Evolutionary conservation across 2,113 vertebrate genomes (phyloP), one percentile per base, ranked within the genome.

Genomic region (Emydocephalus ijimae): DNA sequence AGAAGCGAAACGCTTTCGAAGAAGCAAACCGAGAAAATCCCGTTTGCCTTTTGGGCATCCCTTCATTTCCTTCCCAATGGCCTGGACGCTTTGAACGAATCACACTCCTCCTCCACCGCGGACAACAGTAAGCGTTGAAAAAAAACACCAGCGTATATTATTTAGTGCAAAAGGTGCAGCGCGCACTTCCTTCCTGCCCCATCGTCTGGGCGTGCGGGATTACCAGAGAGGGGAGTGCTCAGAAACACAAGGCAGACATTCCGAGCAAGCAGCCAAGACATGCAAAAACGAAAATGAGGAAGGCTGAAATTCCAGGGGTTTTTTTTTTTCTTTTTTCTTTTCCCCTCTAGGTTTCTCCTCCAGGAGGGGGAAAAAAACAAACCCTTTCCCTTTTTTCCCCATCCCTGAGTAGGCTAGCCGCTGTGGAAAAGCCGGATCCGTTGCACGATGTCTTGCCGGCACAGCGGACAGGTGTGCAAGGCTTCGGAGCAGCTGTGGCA

Each of bases 391-490:
- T 29, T 24, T 34, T 52, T 12, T 12, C 11, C 18, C 11, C 12
- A 18, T 15, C 48, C n/a, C 50, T 21, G 1, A 0, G 55, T 0
- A 2, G 26, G 50, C 95, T 97, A 98, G 11, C 95, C 0, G 59
- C 97, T 97, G 56, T 96, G 97, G 97, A 98, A 99, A 96, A 99
- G 97, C 85, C 98, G 98, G 54, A 99, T 91, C 45, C 97, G 97
- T 96, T 99, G 99, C 0, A 96, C 9, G 85, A 99, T 97, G 90
- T 94, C 95, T 94, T 94, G 94, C 85, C 99, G 99, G 97, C 99
- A 99, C 94, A 99, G 97, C 0, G 99, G 99, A 85, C 99, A 99
- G 23, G 94, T 95, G 81, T 55, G 98, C 94, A 99, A 96, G 0
- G 96, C 98, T 1, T 97, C 95, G 11, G 97, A 98, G 97, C 99